phyloP scores from a whole-genome alignment of 2,797 vertebrate species.

The Lutra lutra region DNA sequence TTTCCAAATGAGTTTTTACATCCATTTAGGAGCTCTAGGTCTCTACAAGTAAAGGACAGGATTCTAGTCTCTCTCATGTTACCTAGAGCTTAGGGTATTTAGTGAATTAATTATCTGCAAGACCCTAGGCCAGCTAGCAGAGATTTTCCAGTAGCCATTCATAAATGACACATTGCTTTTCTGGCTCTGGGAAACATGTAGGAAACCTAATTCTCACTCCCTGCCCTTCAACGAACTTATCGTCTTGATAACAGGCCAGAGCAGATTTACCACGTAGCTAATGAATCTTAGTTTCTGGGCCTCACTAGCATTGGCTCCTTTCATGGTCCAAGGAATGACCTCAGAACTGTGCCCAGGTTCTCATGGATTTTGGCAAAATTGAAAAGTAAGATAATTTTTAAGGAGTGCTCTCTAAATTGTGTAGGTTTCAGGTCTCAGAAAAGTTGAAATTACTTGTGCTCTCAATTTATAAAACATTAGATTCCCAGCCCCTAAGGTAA shows the following conservation, averaged over 20 bases:
- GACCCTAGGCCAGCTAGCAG: not conserved
- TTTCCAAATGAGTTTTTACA: not conserved
- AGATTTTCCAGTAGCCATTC: not conserved
- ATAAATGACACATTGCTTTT: not conserved
- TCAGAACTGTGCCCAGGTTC: not conserved
- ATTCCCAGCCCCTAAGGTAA: not conserved
- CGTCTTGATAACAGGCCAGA: not conserved
- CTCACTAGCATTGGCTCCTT: not conserved
- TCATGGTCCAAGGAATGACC: not conserved
- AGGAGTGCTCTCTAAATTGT: not conserved
- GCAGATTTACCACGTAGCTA: not conserved
- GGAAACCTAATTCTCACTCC: not conserved
- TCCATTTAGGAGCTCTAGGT: not conserved
- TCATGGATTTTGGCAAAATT: not conserved
- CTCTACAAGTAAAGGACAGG: not conserved
- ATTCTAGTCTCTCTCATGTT: not conserved
- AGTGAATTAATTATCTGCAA: slow-evolving; percentile 15
- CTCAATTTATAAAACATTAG: not conserved
- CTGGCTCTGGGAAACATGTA: not conserved
- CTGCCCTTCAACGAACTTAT: not conserved
- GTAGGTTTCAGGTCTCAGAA: not conserved
- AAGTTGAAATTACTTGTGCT: not conserved
- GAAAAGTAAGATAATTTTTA: not conserved
- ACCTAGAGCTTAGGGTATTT: not conserved
- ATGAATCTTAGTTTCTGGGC: not conserved